phyloP scores from a whole-genome alignment of 2,797 vertebrate genomes.

The Darevskia mixta region DNA sequence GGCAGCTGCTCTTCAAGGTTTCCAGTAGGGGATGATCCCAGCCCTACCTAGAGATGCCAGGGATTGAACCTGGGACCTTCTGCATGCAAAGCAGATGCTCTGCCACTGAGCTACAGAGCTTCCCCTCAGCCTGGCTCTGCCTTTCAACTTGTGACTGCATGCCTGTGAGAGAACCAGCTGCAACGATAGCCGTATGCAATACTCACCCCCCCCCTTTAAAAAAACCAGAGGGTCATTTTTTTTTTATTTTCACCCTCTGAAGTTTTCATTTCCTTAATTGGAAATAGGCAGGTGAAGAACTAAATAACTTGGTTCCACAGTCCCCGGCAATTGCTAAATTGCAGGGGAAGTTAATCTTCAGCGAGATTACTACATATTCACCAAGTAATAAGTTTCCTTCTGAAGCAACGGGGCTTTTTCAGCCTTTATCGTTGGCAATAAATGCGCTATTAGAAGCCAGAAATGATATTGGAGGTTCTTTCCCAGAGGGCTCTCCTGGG shows the following conservation, averaged over 20 bases:
- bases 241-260: constrained; percentile 2
- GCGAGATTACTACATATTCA: constrained; percentile 58
- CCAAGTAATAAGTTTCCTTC: constrained; percentile 66
- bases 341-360: constrained; percentile 54
- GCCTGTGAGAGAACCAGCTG: background rate
- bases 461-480: constrained; percentile 10
- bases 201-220: background rate
- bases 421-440: background rate
- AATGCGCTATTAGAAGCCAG: constrained; percentile 27
- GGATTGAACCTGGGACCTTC: no score
- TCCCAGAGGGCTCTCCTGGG: constrained; percentile 16
- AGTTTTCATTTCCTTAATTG: constrained; percentile 59
- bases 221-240: constrained; percentile 6
- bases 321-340: constrained; percentile 61
- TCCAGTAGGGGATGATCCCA: no score
- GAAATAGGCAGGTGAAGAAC: constrained; percentile 58
- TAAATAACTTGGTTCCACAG: constrained; percentile 58
- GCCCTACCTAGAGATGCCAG: no score
- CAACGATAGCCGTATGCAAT: background rate
- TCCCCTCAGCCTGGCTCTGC: background rate
- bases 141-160: background rate
- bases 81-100: no score
- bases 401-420: constrained; percentile 51
- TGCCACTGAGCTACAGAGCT: no score
- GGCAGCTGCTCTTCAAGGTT: no score